A percentile compares a stretch with the other conserved stretches of the same genome.
These are phyloP conservation scores for Drosophila obscura DNA, from an alignment of 1,140 invertebrate species.

Conservation along the genomic window DNA sequence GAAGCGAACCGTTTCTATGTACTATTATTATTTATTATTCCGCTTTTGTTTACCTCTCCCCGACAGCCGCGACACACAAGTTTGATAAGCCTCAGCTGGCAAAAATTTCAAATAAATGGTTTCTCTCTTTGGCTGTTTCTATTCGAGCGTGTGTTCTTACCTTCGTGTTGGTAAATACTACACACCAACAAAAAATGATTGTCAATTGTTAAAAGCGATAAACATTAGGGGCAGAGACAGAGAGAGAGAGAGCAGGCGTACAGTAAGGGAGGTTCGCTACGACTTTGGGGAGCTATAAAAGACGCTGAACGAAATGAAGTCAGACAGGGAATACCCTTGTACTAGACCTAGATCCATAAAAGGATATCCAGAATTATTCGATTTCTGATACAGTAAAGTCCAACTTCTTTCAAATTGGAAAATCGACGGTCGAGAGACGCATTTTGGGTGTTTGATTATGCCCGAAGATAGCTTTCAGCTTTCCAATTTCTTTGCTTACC, in stretches of 20 bases:
- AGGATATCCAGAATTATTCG: no score
- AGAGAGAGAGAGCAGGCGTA: constrained; percentile 20
- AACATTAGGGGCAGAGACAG: constrained; percentile 18
- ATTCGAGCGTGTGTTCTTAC: constrained; percentile 12
- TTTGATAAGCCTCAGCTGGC: constrained; percentile 67
- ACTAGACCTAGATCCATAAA: no score
- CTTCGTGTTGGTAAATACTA: constrained; percentile 9
- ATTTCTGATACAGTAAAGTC: no score
- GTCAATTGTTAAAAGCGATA: constrained; percentile 50
- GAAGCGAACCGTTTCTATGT: constrained; percentile 26
- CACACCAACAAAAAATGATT: constrained; percentile 24
- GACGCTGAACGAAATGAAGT: neutral
- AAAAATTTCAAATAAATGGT: constrained; percentile 35
- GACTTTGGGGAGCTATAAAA: neutral
- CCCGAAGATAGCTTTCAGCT: constrained; percentile 1
- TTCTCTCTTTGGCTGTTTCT: neutral
- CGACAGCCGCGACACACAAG: constrained; percentile 32
- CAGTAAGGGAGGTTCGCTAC: neutral
- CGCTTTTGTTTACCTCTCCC: constrained; percentile 65
- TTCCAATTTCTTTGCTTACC: constrained; percentile 43
- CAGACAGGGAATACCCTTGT: neutral
- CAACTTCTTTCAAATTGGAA: constrained; percentile 10
- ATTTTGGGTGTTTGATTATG: no score
- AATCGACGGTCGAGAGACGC: no score
- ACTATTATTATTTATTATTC: constrained; percentile 66